These are phyloP conservation scores for Carollia perspicillata DNA, from an alignment of 2,113 vertebrate genomes.

Conservation along the genomic window DNA sequence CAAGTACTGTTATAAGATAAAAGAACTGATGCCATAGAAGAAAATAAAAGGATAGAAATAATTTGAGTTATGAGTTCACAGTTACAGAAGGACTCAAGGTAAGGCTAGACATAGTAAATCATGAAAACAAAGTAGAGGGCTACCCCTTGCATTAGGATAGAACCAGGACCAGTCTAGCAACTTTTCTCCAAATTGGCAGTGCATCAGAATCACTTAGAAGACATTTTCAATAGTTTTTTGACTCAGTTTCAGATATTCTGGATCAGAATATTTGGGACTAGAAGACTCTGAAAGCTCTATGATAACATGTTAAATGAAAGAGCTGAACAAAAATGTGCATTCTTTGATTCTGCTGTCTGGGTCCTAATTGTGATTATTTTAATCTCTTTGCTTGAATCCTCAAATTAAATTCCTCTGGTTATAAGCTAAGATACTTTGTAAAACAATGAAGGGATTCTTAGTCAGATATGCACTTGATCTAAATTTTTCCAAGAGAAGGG, in stretches of 20 bases:
- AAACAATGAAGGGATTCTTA: constrained; percentile 37
- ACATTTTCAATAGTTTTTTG: not conserved
- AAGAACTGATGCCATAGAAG: not conserved
- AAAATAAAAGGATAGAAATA: not conserved
- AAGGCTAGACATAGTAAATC: not conserved
- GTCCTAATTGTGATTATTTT: not conserved
- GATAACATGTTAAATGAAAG: not conserved
- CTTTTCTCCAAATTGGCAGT: not conserved
- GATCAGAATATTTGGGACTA: not conserved
- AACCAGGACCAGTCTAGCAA: not conserved
- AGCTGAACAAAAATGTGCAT: not conserved
- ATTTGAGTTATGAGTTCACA: not conserved
- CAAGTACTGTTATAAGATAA: not conserved
- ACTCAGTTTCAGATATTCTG: not conserved
- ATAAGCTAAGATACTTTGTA: not conserved
- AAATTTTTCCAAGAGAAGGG: constrained; percentile 14
- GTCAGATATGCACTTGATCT: constrained; percentile 26
- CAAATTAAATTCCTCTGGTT: not conserved
- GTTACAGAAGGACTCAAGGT: not conserved
- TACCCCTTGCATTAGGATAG: not conserved
- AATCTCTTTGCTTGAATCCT: constrained; percentile 22
- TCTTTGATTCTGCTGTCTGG: constrained; percentile 22
- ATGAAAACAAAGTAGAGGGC: not conserved
- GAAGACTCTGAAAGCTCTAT: not conserved
- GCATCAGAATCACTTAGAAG: not conserved